Evolutionary conservation across 2,797 vertebrate genomes (phyloP).

Genomic region (Onychomys leucogaster): DNA sequence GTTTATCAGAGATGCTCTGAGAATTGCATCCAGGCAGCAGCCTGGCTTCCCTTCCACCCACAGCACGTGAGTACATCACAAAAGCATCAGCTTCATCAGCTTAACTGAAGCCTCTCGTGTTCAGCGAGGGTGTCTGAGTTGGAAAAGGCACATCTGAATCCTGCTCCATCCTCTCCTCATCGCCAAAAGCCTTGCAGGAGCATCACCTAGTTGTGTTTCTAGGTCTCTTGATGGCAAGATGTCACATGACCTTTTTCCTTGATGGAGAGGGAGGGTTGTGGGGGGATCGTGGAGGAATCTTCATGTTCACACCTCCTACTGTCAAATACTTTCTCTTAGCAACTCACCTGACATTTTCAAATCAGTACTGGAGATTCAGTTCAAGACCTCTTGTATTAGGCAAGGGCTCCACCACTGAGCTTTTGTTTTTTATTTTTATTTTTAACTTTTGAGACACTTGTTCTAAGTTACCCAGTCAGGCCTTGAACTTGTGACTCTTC

Average conservation of each 20-base stretch:
- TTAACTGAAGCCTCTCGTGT: neutral
- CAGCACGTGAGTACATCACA: neutral
- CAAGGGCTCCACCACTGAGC: neutral
- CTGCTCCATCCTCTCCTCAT: neutral
- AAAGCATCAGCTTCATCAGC: neutral
- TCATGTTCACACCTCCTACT: neutral
- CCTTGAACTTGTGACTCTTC: neutral
- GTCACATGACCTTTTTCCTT: neutral
- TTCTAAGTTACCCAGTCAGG: neutral
- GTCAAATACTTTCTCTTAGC: neutral
- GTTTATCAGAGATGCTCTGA: neutral
- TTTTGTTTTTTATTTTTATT: neutral
- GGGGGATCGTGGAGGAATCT: neutral
- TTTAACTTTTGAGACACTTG: neutral
- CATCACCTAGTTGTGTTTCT: neutral
- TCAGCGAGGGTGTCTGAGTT: neutral
- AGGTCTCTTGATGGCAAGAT: neutral
- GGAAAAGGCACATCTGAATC: neutral
- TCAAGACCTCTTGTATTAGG: neutral
- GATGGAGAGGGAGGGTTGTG: neutral
- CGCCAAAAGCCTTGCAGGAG: neutral
- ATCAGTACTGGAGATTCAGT: neutral
- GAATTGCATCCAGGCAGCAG: neutral
- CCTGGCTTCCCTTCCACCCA: neutral
- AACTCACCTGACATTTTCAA: neutral